Base-by-base conservation (phyloP, 2,113 vertebrate genomes). In the Pachyramphus minor region DNA sequence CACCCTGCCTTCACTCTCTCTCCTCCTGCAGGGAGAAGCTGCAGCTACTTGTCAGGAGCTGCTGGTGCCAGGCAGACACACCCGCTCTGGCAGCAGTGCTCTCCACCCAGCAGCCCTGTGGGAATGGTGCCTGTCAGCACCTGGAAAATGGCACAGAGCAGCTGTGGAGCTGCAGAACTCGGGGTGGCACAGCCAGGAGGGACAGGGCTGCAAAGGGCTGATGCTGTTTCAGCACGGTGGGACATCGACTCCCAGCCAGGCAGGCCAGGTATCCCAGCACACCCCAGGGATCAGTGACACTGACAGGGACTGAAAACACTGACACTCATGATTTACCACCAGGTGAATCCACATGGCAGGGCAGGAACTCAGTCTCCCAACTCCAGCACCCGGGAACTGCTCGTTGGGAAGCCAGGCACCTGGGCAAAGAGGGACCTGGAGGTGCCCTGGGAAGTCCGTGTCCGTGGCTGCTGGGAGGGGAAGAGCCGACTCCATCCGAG, bases 351-450 rank as follows among this genome's bases (percentile, higher is more conserved):
- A 3, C 8, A 15, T 0, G 1, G 3, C 49, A 69, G 49, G 11
- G 45, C 16, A 31, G 3, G 9, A 22, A 42, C 44, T 14, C 50
- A 11, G 4, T 6, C 5, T 50, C 55, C 37, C 39, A n/a, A 3
- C 31, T 5, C 8, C 4, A 19, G 68, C 21, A 20, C 3, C 3
- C 4, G 2, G 45, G 42, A 63, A 41, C 5, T 5, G 1, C n/a
- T 15, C 0, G 0, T 8, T 9, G 49, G n/a, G 49, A 37, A 33
- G 62, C 35, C 67, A 80, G 49, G 30, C 37, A 21, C 13, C 19
- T 0, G 0, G 0, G 24, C 2, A 4, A 14, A 33, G 42, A 3
- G 14, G 24, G 24, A 18, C 3, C 24, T 33, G n/a, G 18, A 15
- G 16, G 0, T 1, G 41, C 0, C 0, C 17, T 9, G 25, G 52